These are phyloP conservation scores for Nannobrachium achirus DNA, from an alignment of 2,113 vertebrate species.

Conservation along the genomic window DNA sequence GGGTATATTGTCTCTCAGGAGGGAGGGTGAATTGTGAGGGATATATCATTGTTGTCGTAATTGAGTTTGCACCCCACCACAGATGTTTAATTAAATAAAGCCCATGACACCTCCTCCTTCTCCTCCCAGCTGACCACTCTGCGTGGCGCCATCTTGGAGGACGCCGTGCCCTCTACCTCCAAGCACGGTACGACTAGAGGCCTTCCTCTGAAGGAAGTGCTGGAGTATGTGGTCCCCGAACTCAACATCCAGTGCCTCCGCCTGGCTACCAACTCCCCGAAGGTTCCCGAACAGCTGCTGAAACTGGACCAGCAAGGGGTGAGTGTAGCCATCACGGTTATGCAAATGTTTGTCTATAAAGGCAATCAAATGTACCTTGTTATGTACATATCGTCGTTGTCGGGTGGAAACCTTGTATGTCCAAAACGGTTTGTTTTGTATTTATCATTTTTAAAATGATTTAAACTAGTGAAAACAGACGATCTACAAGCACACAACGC, in stretches of 20 bases:
- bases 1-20: too few species aligned
- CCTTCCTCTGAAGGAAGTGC: constrained; percentile 86
- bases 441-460: too few species aligned
- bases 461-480: too few species aligned
- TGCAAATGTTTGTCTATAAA: not conserved
- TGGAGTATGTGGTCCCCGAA: constrained; percentile 88
- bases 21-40: too few species aligned
- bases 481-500: too few species aligned
- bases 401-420: too few species aligned
- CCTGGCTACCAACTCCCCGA: constrained; percentile 82
- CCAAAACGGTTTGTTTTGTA: too few species aligned
- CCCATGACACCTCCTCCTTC: not conserved
- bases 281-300: constrained; percentile 85
- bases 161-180: constrained; percentile 85
- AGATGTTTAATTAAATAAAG: too few species aligned
- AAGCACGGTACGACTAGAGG: constrained; percentile 84
- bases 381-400: too few species aligned
- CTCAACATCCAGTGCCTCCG: constrained; percentile 84
- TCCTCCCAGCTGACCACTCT: constrained; percentile 82
- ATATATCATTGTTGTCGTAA: too few species aligned
- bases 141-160: constrained; percentile 86
- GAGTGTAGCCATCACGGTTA: not conserved
- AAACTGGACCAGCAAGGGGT: constrained; percentile 90
- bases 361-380: too few species aligned
- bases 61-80: too few species aligned